Conservation (phyloP, 2,888 invertebrate species). For the Bombylius discolor region DNA sequence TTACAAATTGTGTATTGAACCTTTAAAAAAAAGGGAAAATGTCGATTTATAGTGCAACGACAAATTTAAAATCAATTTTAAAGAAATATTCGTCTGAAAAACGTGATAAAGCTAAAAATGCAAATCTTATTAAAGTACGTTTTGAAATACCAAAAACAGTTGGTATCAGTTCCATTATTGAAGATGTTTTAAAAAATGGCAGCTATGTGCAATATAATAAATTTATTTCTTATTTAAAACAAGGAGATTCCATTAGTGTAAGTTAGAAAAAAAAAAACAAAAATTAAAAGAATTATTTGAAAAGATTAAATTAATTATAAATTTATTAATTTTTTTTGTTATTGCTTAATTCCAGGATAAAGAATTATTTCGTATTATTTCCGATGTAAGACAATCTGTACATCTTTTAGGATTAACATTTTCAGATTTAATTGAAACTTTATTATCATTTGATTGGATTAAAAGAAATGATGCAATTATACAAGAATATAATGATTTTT, state of each 20-base stretch:
- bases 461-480: conserved; percentile 35
- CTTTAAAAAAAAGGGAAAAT: conserved; percentile 14
- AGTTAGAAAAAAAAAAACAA: neutral
- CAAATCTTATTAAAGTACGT: conserved; percentile 29
- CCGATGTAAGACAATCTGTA: conserved; percentile 44
- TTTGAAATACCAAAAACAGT: conserved; percentile 26
- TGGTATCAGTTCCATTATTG: conserved; percentile 23
- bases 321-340: neutral
- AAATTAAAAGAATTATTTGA: too few relatives aligned
- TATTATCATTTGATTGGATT: conserved; percentile 48
- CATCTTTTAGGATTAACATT: conserved; percentile 45
- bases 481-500: conserved; percentile 46
- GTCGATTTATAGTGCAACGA: conserved; percentile 28
- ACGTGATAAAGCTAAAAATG: conserved; percentile 27
- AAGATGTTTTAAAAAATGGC: conserved; percentile 19
- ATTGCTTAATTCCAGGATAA: conserved; percentile 36
- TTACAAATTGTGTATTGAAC: too few relatives aligned
- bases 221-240: conserved; percentile 23
- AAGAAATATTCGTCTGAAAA: conserved; percentile 25
- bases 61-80: conserved; percentile 28
- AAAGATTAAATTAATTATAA: neutral
- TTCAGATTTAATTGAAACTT: conserved; percentile 44
- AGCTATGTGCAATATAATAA: conserved; percentile 25
- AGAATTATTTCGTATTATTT: conserved; percentile 43
- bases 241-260: conserved; percentile 12